Conservation (phyloP, 2,113 vertebrate species). For the Formicarius rufipectus region DNA sequence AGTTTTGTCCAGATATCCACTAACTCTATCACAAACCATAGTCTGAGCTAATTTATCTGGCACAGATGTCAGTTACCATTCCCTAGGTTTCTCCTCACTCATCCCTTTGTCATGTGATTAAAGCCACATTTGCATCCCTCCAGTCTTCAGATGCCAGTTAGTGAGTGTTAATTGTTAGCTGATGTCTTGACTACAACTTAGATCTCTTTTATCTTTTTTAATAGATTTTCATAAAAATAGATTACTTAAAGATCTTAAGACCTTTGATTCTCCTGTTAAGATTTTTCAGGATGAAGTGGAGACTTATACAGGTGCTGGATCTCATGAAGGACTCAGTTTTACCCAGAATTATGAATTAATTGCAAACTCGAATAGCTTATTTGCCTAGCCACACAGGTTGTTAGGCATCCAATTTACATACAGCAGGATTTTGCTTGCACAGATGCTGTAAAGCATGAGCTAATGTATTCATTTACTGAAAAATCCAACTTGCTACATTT, state of each 20-base stretch:
- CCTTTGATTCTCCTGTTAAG: not conserved
- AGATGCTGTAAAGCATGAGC: not conserved
- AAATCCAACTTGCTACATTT: not conserved
- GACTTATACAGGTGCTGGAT: not conserved
- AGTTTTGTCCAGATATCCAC: not conserved
- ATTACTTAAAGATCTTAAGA: not conserved
- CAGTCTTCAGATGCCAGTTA: not conserved
- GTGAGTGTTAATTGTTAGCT: not conserved
- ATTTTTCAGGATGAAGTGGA: not conserved
- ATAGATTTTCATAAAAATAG: too few species aligned
- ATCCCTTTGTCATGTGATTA: not conserved
- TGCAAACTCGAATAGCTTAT: slow-evolving; percentile 8
- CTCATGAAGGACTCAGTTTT: not conserved
- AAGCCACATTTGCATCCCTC: not conserved
- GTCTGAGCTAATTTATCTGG: not conserved
- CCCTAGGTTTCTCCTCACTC: not conserved
- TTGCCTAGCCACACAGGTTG: slow-evolving; percentile 40
- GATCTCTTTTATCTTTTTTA: not conserved
- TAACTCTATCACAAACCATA: not conserved
- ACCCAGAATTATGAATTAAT: not conserved
- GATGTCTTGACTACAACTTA: not conserved
- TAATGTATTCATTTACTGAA: not conserved
- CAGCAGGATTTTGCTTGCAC: slow-evolving; percentile 27
- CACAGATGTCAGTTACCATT: not conserved
- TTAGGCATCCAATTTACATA: slow-evolving; percentile 24